phyloP scores from a whole-genome alignment of 2,113 vertebrate species.

The Malurus elegans region DNA sequence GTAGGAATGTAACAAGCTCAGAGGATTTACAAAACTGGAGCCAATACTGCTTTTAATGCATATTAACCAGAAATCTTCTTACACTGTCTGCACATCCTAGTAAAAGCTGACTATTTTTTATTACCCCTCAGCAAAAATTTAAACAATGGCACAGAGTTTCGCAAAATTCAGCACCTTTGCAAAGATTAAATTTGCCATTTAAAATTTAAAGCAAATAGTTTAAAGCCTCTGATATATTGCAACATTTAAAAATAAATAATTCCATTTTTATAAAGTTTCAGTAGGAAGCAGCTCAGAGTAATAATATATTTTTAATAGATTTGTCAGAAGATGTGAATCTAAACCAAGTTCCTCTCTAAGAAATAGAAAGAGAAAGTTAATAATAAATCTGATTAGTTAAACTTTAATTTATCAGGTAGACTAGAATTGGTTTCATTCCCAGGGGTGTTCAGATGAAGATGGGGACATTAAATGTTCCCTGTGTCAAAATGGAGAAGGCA shows the following conservation, averaged over 20 bases:
- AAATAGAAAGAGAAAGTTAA: neutral
- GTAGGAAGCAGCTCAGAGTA: neutral
- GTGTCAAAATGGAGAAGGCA: neutral
- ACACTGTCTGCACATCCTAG: neutral
- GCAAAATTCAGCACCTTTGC: neutral
- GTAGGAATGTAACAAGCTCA: neutral
- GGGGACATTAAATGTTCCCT: neutral
- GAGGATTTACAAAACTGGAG: slow-evolving; percentile 4
- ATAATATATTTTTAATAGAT: neutral
- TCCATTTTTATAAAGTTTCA: neutral
- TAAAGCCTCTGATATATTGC: neutral
- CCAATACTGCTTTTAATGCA: neutral
- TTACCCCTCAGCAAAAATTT: slow-evolving; percentile 33
- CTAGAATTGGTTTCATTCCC: neutral
- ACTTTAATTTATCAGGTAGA: neutral
- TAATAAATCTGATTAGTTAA: neutral
- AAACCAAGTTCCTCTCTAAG: neutral
- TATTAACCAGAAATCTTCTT: slow-evolving; percentile 24
- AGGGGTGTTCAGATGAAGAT: neutral
- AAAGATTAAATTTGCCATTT: slow-evolving; percentile 14
- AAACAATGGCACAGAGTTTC: slow-evolving; percentile 16
- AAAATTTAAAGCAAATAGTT: slow-evolving; percentile 19
- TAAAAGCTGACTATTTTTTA: neutral
- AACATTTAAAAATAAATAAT: neutral
- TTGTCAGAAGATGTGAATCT: neutral